Conservation (phyloP, 2,113 vertebrate genomes). For the Okapia johnstoni region DNA sequence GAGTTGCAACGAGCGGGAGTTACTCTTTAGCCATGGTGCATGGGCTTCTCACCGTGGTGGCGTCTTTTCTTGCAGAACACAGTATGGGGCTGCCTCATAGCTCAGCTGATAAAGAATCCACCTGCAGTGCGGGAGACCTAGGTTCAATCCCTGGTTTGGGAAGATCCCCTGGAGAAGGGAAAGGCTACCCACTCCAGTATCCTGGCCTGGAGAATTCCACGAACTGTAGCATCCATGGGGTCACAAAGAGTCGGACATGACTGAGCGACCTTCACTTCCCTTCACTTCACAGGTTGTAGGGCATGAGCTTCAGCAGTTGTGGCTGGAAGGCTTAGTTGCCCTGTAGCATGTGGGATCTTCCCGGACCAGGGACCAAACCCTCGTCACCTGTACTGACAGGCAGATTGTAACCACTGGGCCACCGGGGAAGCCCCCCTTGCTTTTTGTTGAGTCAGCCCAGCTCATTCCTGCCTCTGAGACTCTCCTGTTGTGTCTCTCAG, state of each 20-base stretch:
- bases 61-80: not conserved
- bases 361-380: not conserved
- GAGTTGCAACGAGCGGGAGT: not conserved
- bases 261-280: not conserved
- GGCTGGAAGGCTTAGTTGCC: not conserved
- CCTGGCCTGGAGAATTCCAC: too few species aligned
- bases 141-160: too few species aligned
- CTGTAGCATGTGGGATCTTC: not conserved
- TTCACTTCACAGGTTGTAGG: not conserved
- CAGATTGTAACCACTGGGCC: not conserved
- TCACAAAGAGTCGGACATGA: fast-evolving
- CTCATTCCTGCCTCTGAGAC: not conserved
- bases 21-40: fast-evolving
- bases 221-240: too few species aligned
- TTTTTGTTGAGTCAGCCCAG: fast-evolving
- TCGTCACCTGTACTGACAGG: not conserved
- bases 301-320: not conserved
- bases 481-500: fast-evolving
- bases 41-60: too few species aligned
- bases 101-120: too few species aligned
- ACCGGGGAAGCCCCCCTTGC: fast-evolving
- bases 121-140: too few species aligned
- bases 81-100: too few species aligned
- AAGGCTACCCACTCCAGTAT: too few species aligned
- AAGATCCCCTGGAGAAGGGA: too few species aligned